Conservation (phyloP, 2,888 invertebrate species). For the Cenopis cana region DNA sequence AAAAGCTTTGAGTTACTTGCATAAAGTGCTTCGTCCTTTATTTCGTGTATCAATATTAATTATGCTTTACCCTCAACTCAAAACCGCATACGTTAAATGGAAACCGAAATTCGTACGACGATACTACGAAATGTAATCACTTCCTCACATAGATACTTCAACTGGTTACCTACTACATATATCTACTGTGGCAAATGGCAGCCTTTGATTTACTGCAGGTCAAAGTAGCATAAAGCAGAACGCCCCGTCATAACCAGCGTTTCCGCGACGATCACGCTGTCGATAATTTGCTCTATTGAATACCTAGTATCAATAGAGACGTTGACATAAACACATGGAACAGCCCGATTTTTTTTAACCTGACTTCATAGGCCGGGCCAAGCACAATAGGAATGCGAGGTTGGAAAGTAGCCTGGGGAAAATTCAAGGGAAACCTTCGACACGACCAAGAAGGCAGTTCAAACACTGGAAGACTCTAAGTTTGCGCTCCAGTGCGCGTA, state of each 20-base stretch:
- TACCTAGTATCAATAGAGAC: conserved; percentile 54
- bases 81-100: too few species aligned
- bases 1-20: not conserved
- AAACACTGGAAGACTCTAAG: too few species aligned
- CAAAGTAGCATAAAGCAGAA: conserved; percentile 60
- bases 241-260: conserved; percentile 61
- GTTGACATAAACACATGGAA: conserved; percentile 50
- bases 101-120: too few species aligned
- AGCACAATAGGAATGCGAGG: too few species aligned
- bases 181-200: conserved; percentile 23
- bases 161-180: not conserved
- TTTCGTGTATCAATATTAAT: too few species aligned
- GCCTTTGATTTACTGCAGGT: conserved; percentile 54
- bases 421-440: too few species aligned
- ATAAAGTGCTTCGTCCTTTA: too few species aligned
- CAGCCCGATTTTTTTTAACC: not conserved
- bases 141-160: not conserved
- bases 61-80: too few species aligned
- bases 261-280: conserved; percentile 57
- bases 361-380: too few species aligned
- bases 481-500: too few species aligned
- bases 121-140: not conserved
- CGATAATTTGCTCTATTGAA: conserved; percentile 64
- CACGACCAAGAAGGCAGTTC: too few species aligned
- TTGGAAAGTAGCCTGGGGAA: too few species aligned